Base-by-base conservation (phyloP, 2,113 vertebrate genomes). In the Siniperca knerii region DNA sequence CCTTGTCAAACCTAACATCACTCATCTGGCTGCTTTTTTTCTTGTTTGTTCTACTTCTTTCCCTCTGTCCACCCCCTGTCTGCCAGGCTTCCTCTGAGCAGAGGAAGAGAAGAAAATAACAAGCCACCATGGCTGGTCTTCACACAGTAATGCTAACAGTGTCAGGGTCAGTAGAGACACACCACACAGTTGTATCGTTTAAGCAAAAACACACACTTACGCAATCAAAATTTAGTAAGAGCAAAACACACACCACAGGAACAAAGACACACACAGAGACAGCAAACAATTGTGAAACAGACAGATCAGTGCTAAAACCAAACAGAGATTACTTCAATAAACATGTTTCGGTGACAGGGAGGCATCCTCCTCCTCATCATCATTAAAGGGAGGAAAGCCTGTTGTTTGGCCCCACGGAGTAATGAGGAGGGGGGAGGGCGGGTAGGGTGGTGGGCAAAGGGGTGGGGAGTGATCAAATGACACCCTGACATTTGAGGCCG, bases 401-500 rank as follows among this genome's bases (percentile, higher is more conserved):
- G 68, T 82, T 71, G 81, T 85, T 72, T 83, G 70, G 81, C 13
- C 81, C 80, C 18, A 13, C 1, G 0, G 61, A 83, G 82, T 81
- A 89, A 90, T 83, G 77, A 90, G 78, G 58, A 88, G 76, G 78
- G 0, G 75, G 61, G 85, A 70, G 69, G 66, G 54, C 0, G 68
- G 66, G 25, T 35, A 50, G 48, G 37, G 33, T 29, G 64, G 50
- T 18, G 50, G 67, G 35, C 42, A 57, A 42, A 60, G 79, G 48
- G 78, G 73, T 61, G 76, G 37, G 73, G 72, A 82, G 81, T 21
- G 78, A 85, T 93, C 88, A 88, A 90, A 94, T 92, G 93, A 93
- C 94, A 93, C 74, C 86, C 87, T 95, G 94, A 94, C 93, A 94
- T 95, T 93, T 94, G 89, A 93, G 92, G 75, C 66, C 0, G 88